Conservation (phyloP, 2,888 invertebrate genomes). For the Caenorhabditis virilis region DNA sequence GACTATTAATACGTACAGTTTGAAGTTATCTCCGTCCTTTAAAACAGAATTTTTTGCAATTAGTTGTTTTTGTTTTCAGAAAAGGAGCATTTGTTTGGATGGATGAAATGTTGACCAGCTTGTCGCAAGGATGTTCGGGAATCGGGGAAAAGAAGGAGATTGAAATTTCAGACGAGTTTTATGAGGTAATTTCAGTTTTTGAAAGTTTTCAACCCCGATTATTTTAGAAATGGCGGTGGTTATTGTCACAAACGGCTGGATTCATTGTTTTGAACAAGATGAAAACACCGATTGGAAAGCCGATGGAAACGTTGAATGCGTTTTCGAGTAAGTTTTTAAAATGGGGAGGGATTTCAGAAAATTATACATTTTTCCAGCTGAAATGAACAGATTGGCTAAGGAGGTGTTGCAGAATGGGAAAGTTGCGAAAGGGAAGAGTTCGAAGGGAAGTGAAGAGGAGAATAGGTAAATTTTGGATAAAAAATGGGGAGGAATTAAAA, state of each 20-base stretch:
- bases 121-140: conserved; percentile 15
- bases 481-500: no score
- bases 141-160: conserved; percentile 12
- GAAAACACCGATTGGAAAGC: conserved; percentile 88
- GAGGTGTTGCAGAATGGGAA: conserved; percentile 17
- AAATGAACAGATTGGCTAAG: conserved; percentile 21
- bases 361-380: conserved; percentile 8
- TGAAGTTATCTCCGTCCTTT: no score
- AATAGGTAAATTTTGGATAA: neutral
- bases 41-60: no score
- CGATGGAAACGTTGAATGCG: conserved; percentile 80
- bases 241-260: conserved; percentile 74
- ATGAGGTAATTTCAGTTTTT: conserved; percentile 5
- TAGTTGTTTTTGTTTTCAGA: neutral
- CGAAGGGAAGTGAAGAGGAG: neutral
- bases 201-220: neutral
- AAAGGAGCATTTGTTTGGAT: conserved; percentile 16
- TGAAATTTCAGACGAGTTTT: conserved; percentile 10
- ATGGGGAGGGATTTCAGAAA: neutral
- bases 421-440: conserved; percentile 4
- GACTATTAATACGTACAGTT: no score
- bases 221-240: conserved; percentile 47
- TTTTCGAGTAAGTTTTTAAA: conserved; percentile 75
- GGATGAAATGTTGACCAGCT: conserved; percentile 30
- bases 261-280: conserved; percentile 86